Percentiles rank a stretch among this genome's conserved stretches.
phyloP scores from a whole-genome alignment of 2,888 invertebrate species.

The Itoplectis maculator region DNA sequence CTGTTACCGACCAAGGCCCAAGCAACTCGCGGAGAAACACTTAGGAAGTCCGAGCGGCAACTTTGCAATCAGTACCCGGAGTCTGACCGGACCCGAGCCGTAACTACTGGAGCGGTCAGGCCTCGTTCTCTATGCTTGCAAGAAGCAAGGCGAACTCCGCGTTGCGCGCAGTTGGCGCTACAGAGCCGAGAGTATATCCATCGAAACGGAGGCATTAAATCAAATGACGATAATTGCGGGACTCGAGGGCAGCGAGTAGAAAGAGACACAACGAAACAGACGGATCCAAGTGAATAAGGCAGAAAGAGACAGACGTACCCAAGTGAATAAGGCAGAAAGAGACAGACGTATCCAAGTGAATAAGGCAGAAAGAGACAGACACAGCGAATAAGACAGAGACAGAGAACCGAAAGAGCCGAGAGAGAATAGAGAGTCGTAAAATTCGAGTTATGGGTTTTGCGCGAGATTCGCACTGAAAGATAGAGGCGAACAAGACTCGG shows the following conservation, averaged over 20 bases:
- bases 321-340: too few relatives aligned
- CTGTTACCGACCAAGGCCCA: slow-evolving; percentile 21
- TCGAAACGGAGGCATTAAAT: slow-evolving; percentile 76
- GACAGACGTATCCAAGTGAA: too few relatives aligned
- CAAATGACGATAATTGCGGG: slow-evolving; percentile 79
- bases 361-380: too few relatives aligned
- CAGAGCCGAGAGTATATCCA: slow-evolving; percentile 58
- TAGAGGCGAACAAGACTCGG: slow-evolving; percentile 72
- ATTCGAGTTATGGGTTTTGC: slow-evolving; percentile 83
- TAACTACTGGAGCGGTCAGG: slow-evolving; percentile 17
- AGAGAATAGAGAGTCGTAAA: slow-evolving; percentile 81
- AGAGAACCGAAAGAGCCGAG: slow-evolving; percentile 59
- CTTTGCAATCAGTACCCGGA: slow-evolving; percentile 41
- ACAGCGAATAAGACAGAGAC: slow-evolving; percentile 24
- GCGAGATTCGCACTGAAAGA: slow-evolving; percentile 78
- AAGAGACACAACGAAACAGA: too few relatives aligned
- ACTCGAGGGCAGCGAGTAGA: slow-evolving; percentile 48
- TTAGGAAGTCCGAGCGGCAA: slow-evolving; percentile 23
- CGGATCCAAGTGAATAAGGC: too few relatives aligned
- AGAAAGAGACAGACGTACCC: too few relatives aligned
- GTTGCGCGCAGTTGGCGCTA: slow-evolving; percentile 17
- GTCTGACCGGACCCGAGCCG: slow-evolving; percentile 5
- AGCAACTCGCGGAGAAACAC: slow-evolving; percentile 41
- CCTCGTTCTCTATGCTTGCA: too few relatives aligned
- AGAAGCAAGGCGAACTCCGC: slow-evolving; percentile 21